These are phyloP conservation scores for Aix galericulata DNA, from an alignment of 2,113 vertebrate species.

Conservation along the genomic window DNA sequence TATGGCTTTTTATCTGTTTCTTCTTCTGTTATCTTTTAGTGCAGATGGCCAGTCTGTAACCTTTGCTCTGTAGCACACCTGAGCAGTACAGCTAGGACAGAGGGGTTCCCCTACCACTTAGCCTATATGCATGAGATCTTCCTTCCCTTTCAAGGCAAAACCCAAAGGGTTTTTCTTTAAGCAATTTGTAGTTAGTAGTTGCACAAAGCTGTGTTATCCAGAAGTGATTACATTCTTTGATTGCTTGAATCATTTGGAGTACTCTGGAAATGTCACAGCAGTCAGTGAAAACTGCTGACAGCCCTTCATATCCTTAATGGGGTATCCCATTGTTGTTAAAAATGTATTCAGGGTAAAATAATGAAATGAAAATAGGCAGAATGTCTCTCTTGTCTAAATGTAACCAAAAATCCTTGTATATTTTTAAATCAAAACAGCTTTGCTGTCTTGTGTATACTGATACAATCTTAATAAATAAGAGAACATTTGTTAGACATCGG, in stretches of 20 bases:
- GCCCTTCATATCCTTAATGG: neutral
- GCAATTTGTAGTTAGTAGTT: neutral
- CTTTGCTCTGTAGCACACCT: neutral
- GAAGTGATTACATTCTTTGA: neutral
- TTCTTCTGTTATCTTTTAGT: neutral
- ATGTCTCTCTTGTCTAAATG: neutral
- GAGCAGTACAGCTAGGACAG: neutral
- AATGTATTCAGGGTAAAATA: neutral
- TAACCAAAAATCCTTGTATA: neutral
- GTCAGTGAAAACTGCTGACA: neutral
- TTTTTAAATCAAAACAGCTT: neutral
- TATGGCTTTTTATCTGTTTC: neutral
- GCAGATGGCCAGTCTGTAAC: neutral
- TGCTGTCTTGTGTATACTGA: neutral
- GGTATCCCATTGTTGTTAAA: neutral
- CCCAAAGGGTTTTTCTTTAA: neutral
- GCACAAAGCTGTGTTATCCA: neutral
- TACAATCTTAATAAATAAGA: neutral
- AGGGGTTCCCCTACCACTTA: neutral
- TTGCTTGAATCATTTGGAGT: neutral
- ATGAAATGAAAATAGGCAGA: constrained; percentile 12
- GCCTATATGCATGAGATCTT: neutral
- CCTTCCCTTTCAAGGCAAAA: neutral
- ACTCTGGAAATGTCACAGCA: neutral
- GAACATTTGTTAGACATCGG: neutral